A percentile compares a stretch with the other conserved stretches of the same genome.
phyloP scores from a whole-genome alignment of 2,888 invertebrate genomes.

The Agriopis aurantiaria region DNA sequence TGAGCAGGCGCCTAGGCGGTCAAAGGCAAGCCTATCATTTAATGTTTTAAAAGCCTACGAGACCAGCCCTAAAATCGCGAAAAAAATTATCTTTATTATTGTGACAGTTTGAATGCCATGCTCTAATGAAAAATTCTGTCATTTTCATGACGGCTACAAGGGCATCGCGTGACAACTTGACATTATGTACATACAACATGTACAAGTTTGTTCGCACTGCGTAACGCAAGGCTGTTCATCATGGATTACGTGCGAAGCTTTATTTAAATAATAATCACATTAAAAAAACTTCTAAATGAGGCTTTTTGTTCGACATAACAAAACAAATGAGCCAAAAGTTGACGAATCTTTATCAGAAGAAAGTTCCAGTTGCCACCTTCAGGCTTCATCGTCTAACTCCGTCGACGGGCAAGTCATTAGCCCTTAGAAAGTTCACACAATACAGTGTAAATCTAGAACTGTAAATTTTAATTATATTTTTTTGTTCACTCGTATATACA shows the following conservation, averaged over 20 bases:
- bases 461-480: background rate
- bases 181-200: conserved; percentile 52
- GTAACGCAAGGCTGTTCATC: conserved; percentile 58
- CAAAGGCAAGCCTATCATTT: too few relatives aligned
- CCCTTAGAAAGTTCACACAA: background rate
- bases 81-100: conserved; percentile 4
- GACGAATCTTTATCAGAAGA: too few relatives aligned
- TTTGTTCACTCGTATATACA: background rate
- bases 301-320: too few relatives aligned
- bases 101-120: conserved; percentile 22
- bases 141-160: conserved; percentile 45
- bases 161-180: conserved; percentile 65
- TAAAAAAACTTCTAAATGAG: too few relatives aligned
- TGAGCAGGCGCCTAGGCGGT: too few relatives aligned
- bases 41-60: background rate
- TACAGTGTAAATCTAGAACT: conserved; percentile 2
- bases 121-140: conserved; percentile 29
- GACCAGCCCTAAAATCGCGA: background rate
- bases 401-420: too few relatives aligned
- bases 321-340: too few relatives aligned
- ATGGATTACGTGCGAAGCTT: conserved; percentile 53
- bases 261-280: conserved; percentile 22
- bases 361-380: too few relatives aligned
- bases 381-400: too few relatives aligned
- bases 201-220: conserved; percentile 61